Base-by-base conservation (phyloP, 2,797 vertebrate species). In the Poeciliopsis infans region DNA sequence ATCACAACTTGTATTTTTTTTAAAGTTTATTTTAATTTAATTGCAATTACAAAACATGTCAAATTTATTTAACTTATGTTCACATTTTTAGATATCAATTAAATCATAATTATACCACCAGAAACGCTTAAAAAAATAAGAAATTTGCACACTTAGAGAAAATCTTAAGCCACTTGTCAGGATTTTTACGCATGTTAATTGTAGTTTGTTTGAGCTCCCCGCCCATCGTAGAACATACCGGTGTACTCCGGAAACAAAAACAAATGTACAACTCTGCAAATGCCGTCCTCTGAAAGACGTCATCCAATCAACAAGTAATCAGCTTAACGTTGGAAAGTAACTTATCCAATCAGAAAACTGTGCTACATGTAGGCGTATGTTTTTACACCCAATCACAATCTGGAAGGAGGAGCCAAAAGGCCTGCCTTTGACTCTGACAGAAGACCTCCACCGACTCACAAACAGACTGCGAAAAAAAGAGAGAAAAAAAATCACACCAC, bases 301-400 rank as follows among this genome's bases (percentile, higher is more conserved):
- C 77, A 91, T 86, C 92, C 93, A 95, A 94, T 93, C 93, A 94
- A 80, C 85, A 85, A 80, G 81, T 91, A 43, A 46, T 64, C 85
- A 83, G 39, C 10, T 6, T 7, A 18, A 71, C 90, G 95, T 77
- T 88, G 93, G 41, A 86, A 86, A 28, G 18, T 31, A 0, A 68
- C 20, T 72, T 4, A 77, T 76, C 77, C 41, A 94, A 94, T 93
- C 76, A 79, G 23, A 64, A 83, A n/a, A 25, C 36, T 0, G 16
- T 0, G 1, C n/a, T 68, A 25, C 0, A 59, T 72, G 76, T 90
- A 8, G 92, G 93, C 85, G 92, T 89, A 72, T 0, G 69, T 46
- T 45, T 15, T 0, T 0, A 0, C 1, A 86, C 66, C 93, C 91
- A 93, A 92, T 92, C 82, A 5, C 0, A 5, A 39, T 0, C 0